A percentile compares a stretch with the other conserved stretches of the same genome.
These are phyloP conservation scores for Choloepus didactylus DNA, from an alignment of 2,797 vertebrate genomes.

Conservation along the genomic window DNA sequence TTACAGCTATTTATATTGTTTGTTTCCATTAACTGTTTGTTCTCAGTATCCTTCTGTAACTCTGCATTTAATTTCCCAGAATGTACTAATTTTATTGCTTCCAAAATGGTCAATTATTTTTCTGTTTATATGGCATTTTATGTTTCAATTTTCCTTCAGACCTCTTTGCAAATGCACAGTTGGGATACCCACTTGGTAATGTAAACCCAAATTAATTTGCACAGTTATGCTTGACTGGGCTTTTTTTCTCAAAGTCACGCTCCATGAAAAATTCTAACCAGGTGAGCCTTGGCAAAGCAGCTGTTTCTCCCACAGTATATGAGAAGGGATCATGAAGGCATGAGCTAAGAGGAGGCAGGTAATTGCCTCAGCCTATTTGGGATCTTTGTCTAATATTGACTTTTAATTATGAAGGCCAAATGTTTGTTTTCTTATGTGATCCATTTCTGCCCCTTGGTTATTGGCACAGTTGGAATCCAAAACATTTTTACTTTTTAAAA, in stretches of 20 bases:
- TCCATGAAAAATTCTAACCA: conserved; percentile 88
- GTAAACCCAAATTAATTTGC: conserved; percentile 90
- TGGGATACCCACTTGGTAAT: conserved; percentile 84
- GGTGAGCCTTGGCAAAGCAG: conserved; percentile 85
- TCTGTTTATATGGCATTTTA: conserved; percentile 72
- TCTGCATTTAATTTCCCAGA: conserved; percentile 65
- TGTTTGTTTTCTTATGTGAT: conserved; percentile 83
- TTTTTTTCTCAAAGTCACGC: conserved; percentile 86
- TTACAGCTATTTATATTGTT: not conserved
- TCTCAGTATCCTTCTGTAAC: conserved; percentile 57
- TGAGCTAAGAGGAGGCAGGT: conserved; percentile 81
- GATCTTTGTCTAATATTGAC: conserved; percentile 82
- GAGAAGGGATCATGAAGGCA: conserved; percentile 75
- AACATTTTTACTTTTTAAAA: conserved; percentile 71
- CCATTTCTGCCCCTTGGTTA: conserved; percentile 81
- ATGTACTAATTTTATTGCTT: conserved; percentile 76
- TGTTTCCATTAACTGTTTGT: conserved; percentile 38
- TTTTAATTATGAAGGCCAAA: conserved; percentile 86
- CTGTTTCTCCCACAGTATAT: conserved; percentile 40
- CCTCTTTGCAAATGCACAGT: conserved; percentile 33
- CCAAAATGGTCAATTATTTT: conserved; percentile 72
- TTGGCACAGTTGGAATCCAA: conserved; percentile 87
- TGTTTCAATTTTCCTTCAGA: conserved; percentile 70
- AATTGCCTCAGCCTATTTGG: conserved; percentile 68
- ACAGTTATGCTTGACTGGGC: conserved; percentile 88